Base-by-base conservation (phyloP, 2,888 invertebrate genomes). In the Gnatocerus cornutus region DNA sequence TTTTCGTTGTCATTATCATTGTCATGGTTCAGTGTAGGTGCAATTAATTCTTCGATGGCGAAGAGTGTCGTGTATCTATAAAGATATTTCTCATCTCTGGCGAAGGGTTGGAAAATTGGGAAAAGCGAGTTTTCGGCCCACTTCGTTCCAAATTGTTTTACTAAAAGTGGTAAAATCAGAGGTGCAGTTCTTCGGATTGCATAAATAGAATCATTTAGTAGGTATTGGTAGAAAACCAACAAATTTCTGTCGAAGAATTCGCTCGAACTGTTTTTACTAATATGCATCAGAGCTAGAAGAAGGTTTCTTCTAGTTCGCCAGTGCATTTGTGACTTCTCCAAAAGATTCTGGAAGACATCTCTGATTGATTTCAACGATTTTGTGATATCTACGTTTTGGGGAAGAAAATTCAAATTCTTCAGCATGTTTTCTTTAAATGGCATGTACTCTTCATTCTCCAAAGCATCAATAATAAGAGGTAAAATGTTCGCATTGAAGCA, bases 291-390 rank as follows among this genome's bases (percentile, higher is more conserved):
- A 0, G 83, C 82, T 7, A 81, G 74, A 1, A 84, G 72, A 7
- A 84, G 69, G 55, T 81, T 80, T 61, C 84, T 77, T 21, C 84
- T 74, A 1, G 81, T 81, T 45, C 85, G 74, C 85, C 85, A 85
- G 30, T 81, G 79, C 0, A 80, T 76, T 16, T 78, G 76, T 0
- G 83, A 81, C 14, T 79, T 77, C 1, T 77, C 74, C 29, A 84
- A 73, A 2, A 85, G 69, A 39, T 81, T 78, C 21, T 78, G 72
- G 55, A 84, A 73, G 10, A 82, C 79, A 30, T 77, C 79, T 39
- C 78, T 76, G 9, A 84, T 78, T 0, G 78, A 78, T 14, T 71
- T 71, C 3, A 81, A 64, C 1, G 75, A 76, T 48, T 75, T 63
- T 0, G 77, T 78, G 0, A 82, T 75, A 53, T 80, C 81, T 13